Conservation (phyloP, 1,140 invertebrate genomes). For the Calycopis cecrops region DNA sequence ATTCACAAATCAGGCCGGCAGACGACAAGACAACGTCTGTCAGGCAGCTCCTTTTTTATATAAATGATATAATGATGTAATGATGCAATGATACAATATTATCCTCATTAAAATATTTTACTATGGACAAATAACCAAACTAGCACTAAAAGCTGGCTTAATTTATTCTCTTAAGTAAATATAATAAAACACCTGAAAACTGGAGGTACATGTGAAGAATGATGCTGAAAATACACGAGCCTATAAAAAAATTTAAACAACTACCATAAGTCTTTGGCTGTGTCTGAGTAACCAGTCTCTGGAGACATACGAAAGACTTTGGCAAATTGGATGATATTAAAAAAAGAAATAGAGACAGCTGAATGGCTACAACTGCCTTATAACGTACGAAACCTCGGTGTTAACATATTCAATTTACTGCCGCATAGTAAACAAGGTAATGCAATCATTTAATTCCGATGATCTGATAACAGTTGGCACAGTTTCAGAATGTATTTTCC, state of each 20-base stretch:
- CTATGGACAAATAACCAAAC: slow-evolving; percentile 17
- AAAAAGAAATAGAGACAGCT: slow-evolving; percentile 2
- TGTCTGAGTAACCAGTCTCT: no score
- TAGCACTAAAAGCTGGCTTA: slow-evolving; percentile 21
- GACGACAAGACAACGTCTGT: no score
- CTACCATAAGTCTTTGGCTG: no score
- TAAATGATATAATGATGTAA: no score
- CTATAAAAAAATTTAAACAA: no score
- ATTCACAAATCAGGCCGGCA: no score
- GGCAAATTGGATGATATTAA: no score
- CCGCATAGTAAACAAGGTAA: not conserved
- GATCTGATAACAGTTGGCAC: slow-evolving; percentile 11
- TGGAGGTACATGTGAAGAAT: slow-evolving; percentile 19
- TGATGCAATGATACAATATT: no score
- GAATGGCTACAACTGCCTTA: not conserved
- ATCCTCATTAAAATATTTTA: no score
- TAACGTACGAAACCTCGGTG: not conserved
- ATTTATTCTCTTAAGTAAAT: slow-evolving; percentile 27
- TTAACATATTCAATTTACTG: slow-evolving; percentile 6
- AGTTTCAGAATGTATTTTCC: slow-evolving; percentile 2
- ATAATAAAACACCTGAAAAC: slow-evolving; percentile 27
- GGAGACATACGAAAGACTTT: no score
- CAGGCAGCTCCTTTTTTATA: no score
- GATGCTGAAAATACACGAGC: slow-evolving; percentile 14
- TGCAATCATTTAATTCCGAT: slow-evolving; percentile 1